Base-by-base conservation (phyloP, 1,140 invertebrate species). In the Diorhabda carinulata region DNA sequence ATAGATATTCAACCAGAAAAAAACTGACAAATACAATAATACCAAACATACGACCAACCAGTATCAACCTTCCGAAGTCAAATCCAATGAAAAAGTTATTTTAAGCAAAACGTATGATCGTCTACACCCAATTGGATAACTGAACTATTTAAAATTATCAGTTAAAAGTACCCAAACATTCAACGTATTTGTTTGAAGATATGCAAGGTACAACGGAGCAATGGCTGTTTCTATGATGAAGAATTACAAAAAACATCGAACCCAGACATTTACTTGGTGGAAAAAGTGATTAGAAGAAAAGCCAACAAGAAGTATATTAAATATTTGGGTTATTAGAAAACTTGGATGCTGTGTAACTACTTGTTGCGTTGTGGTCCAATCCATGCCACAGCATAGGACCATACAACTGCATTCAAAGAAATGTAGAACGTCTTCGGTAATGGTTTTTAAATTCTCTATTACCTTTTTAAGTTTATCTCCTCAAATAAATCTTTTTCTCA, bases 101-200 rank as follows among this genome's bases (percentile, higher is more conserved):
- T 56, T 56, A 56, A 56, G n/a, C n/a, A 56, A 56, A 56, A 56
- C 52, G 2, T 56, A 56, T 56, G n/a, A 2, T 56, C 52, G n/a
- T 56, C n/a, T 56, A 79, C 77, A 9, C 78, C 79, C 7, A 82
- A 82, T 68, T 83, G 80, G 78, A 74, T 75, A 40, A 80, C 75
- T 52, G 80, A 83, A 79, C 71, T 81, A 43, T 83, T 83, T 69
- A 78, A 75, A 72, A 76, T 81, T 40, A 65, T 61, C 43, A 71
- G 74, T 68, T 81, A 66, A 66, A 77, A 67, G 69, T 72, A 8
- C 81, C 79, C 5, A 68, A 77, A 74, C 79, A 78, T 9, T 45
- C 71, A 41, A 82, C 78, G 40, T 81, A 80, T 74, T 57, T 76
- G 61, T 57, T 80, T 42, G 67, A 78, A 72, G 78, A 81, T 70